Evolutionary conservation across 2,113 vertebrate species (phyloP), one percentile per base, ranked within the genome.

Genomic region (Merops nubicus): DNA sequence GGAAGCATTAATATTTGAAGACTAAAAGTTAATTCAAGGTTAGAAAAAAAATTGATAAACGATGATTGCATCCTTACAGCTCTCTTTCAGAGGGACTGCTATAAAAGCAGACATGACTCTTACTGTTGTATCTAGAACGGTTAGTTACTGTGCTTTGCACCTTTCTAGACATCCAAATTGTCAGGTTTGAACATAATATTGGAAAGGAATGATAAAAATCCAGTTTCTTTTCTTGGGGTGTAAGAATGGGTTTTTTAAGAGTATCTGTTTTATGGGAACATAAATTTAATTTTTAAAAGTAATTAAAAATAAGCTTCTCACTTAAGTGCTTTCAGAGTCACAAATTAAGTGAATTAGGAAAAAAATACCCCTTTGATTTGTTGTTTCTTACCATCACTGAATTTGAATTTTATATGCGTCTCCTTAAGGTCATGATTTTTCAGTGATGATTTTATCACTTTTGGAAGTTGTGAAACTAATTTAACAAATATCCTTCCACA

Each of bases 1-100:
- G 43, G 85, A 79, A 76, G 51, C 56, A 92, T 87, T 81, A 84
- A 87, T 86, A 81, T 85, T 64, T 77, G 48, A 93, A 76, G 54
- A 91, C 14, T 60, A 50, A 47, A 56, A 81, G 73, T 68, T 81
- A 88, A 60, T 64, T 67, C 45, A 62, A 29, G 9, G 5, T n/a
- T 85, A 54, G 50, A 90, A 64, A 88, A 59, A 85, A 56, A 29
- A 19, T 7, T 81, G 64, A 85, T 68, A 42, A 93, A 87, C 1
- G 11, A 34, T 21, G 20, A 25, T 43, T 85, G 5, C n/a, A 75
- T 67, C 25, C 18, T 43, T 54, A 74, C 23, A 77, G 53, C 6
- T 77, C 12, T 76, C 28, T 68, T 68, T 77, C 59, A 81, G 50
- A 73, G 13, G 31, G 10, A 64, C 25, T 75, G 19, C 38, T 59